Evolutionary conservation across 2,888 invertebrate genomes (phyloP).

Genomic region (Baccha elongata): DNA sequence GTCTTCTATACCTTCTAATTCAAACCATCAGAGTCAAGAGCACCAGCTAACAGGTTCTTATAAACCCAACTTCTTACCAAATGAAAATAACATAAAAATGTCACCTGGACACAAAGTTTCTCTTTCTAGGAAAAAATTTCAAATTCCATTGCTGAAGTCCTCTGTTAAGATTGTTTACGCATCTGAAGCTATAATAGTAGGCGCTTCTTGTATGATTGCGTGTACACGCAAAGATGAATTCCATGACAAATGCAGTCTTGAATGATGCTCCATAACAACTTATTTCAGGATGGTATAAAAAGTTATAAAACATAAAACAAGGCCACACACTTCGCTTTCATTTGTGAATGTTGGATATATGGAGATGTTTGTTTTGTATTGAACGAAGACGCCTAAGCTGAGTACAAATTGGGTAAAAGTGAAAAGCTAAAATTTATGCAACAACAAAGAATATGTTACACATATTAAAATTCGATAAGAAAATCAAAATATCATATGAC

Average conservation of each 20-base stretch:
- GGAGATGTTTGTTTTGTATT: background rate
- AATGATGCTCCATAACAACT: conserved; percentile 55
- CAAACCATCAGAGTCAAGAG: background rate
- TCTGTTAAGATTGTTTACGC: background rate
- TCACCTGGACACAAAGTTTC: conserved; percentile 62
- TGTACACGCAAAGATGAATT: conserved; percentile 56
- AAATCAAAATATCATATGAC: too few relatives aligned
- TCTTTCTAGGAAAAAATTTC: conserved; percentile 71
- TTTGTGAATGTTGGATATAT: conserved; percentile 32
- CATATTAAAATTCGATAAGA: too few relatives aligned
- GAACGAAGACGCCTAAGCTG: background rate
- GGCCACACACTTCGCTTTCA: conserved; percentile 70
- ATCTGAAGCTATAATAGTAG: conserved; percentile 4
- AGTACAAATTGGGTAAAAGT: conserved; percentile 55
- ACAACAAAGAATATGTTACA: too few relatives aligned
- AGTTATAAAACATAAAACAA: conserved; percentile 47
- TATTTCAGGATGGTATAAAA: conserved; percentile 44
- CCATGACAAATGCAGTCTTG: conserved; percentile 42
- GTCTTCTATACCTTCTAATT: background rate
- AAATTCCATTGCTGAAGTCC: conserved; percentile 43
- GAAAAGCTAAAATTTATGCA: too few relatives aligned
- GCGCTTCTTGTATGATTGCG: conserved; percentile 46
- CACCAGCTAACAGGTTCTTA: conserved; percentile 22
- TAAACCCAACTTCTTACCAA: conserved; percentile 8
- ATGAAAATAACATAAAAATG: conserved; percentile 30